Conservation (phyloP, 2,797 vertebrate genomes). For the Galaxias olidus region DNA sequence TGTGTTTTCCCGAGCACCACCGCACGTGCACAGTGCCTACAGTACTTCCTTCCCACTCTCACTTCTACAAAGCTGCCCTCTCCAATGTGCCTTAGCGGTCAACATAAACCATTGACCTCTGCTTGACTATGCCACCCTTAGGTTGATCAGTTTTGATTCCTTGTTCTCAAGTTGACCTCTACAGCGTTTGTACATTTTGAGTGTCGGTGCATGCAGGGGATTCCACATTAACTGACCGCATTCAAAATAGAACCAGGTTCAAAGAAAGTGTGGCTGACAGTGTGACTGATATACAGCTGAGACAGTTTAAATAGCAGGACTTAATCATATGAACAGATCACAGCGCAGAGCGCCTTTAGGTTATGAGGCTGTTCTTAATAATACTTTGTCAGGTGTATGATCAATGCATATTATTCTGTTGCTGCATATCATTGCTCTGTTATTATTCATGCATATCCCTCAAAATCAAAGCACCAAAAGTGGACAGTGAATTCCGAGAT, state of each 20-base stretch:
- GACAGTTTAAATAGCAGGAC: too few species aligned
- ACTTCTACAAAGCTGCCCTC: conserved; percentile 77
- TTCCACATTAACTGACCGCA: conserved; percentile 3
- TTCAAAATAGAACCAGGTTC: not conserved
- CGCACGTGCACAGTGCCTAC: conserved; percentile 58
- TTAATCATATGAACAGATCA: too few species aligned
- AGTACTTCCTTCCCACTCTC: conserved; percentile 80
- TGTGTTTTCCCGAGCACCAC: not conserved
- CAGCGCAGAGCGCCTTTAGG: too few species aligned
- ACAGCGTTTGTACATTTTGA: not conserved
- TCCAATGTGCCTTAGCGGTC: conserved; percentile 19
- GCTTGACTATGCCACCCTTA: not conserved
- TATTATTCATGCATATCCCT: not conserved
- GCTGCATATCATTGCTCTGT: too few species aligned
- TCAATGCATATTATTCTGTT: too few species aligned
- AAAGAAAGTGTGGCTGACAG: too few species aligned
- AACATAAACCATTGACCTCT: conserved; percentile 18
- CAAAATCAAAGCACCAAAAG: too few species aligned
- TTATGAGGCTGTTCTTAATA: too few species aligned
- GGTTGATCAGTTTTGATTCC: conserved; percentile 37
- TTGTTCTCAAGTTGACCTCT: conserved; percentile 12
- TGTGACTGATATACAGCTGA: too few species aligned
- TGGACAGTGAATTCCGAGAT: conserved; percentile 8
- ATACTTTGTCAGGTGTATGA: too few species aligned
- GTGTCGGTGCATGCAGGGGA: too few species aligned